These are phyloP conservation scores for Ganaspis sp. DNA, from an alignment of 1,140 invertebrate genomes.

Conservation along the genomic window DNA sequence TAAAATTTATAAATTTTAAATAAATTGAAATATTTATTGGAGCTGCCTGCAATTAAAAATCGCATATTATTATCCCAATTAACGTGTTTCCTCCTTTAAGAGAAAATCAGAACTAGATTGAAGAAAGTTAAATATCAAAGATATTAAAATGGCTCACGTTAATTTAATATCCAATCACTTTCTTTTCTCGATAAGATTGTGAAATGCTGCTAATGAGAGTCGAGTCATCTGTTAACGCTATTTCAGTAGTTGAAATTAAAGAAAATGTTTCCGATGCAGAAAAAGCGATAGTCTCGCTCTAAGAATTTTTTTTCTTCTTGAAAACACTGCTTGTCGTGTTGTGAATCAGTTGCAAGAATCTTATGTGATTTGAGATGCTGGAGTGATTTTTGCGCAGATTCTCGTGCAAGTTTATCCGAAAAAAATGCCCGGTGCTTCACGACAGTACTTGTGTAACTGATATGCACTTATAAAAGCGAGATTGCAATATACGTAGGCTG, in stretches of 20 bases:
- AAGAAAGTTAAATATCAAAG: no score
- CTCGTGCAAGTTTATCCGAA: neutral
- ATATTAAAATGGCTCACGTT: neutral
- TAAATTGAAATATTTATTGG: no score
- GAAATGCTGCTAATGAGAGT: constrained; percentile 4
- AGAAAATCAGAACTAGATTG: no score
- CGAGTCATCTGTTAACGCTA: no score
- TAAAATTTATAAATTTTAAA: no score
- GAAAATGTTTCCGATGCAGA: neutral
- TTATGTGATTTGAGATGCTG: constrained; percentile 7
- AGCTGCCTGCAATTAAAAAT: no score
- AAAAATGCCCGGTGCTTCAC: neutral
- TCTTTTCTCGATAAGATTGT: neutral
- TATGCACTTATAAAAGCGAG: constrained; percentile 57
- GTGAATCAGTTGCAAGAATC: neutral
- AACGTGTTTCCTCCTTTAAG: no score
- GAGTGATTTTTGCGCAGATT: neutral
- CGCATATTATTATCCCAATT: no score
- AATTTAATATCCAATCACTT: neutral
- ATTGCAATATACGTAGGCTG: constrained; percentile 53
- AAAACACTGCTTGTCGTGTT: neutral
- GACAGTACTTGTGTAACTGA: constrained; percentile 44
- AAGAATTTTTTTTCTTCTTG: neutral
- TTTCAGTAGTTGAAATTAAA: no score
- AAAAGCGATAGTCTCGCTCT: neutral